These are phyloP conservation scores for Saccostrea cuccullata DNA, from an alignment of 1,140 invertebrate genomes.

Conservation along the genomic window DNA sequence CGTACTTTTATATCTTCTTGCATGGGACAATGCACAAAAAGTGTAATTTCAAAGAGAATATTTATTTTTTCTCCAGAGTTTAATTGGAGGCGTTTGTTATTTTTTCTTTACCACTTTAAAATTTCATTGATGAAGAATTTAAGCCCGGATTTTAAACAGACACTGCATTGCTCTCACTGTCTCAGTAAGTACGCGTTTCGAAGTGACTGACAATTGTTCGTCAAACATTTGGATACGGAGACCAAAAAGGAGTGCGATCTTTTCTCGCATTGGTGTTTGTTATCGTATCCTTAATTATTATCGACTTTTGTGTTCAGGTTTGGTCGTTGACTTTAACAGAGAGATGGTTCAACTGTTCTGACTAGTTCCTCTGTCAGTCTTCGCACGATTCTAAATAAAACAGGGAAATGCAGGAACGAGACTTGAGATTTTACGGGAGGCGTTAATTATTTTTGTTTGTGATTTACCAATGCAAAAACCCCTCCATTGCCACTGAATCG, in stretches of 20 bases:
- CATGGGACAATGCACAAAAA: not conserved
- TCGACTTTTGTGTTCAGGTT: not conserved
- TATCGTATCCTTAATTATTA: not conserved
- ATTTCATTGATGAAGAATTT: not conserved
- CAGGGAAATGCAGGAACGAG: not conserved
- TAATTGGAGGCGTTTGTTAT: not conserved
- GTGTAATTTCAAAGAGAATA: not conserved
- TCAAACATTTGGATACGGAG: not conserved
- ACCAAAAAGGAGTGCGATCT: not conserved
- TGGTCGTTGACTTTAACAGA: not conserved
- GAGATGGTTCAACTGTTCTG: not conserved
- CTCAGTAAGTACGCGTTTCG: not conserved
- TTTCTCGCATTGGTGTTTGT: not conserved
- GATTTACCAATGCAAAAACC: not conserved
- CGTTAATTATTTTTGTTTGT: not conserved
- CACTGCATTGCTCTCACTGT: not conserved
- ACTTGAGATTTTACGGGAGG: not conserved
- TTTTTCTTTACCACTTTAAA: not conserved
- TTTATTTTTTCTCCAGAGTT: not conserved
- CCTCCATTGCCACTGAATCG: not conserved
- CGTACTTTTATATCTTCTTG: not conserved
- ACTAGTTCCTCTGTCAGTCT: not conserved
- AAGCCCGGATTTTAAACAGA: not conserved
- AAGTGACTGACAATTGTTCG: not conserved
- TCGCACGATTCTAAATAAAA: not conserved